Percentiles rank a stretch among this genome's conserved stretches.
Conservation (phyloP, 2,888 invertebrate species). For the Eupeodes luniger region DNA sequence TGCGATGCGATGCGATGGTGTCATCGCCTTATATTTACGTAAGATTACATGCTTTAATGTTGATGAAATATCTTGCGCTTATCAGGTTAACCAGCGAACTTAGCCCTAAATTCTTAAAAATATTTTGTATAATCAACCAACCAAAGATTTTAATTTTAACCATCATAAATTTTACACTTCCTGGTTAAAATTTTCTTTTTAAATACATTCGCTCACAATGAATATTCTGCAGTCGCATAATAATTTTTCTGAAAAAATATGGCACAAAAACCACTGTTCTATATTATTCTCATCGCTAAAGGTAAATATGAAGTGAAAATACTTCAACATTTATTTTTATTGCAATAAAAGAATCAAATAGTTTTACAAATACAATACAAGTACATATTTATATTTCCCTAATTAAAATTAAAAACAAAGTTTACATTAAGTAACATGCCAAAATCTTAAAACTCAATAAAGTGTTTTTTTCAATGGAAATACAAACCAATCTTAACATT, state of each 20-base stretch:
- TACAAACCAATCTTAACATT: too few relatives aligned
- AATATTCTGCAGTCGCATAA: neutral
- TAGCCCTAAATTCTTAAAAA: neutral
- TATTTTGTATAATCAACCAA: neutral
- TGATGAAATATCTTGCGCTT: neutral
- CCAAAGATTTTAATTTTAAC: neutral
- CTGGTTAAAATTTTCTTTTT: constrained; percentile 15
- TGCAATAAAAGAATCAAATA: too few relatives aligned
- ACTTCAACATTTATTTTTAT: too few relatives aligned
- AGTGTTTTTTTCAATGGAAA: too few relatives aligned
- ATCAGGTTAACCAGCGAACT: constrained; percentile 1
- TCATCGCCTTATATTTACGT: constrained; percentile 7
- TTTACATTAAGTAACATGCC: too few relatives aligned
- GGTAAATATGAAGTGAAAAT: constrained; percentile 4
- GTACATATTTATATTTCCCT: too few relatives aligned
- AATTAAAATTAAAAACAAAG: too few relatives aligned
- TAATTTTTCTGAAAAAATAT: neutral
- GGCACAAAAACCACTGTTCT: neutral
- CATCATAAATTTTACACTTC: neutral
- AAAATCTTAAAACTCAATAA: too few relatives aligned
- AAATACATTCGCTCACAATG: neutral
- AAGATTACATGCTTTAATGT: neutral
- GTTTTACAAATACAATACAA: too few relatives aligned
- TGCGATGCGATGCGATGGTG: neutral
- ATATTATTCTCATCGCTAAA: neutral